Evolutionary conservation across 1,140 invertebrate genomes (phyloP).

Genomic region (Amyelois transitella): DNA sequence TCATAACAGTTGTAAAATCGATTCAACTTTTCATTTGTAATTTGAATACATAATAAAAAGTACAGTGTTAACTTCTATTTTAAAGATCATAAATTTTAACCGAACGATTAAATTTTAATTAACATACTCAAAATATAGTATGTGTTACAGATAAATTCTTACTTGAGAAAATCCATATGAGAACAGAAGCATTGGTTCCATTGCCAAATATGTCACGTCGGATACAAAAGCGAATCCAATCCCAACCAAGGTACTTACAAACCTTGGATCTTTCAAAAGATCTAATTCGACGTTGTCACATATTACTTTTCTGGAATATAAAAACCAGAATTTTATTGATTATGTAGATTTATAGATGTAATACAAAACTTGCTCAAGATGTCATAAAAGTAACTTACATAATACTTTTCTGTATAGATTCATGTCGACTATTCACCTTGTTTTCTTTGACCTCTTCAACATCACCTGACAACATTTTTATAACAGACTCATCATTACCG

Average conservation of each 20-base stretch:
- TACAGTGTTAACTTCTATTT: too few relatives aligned
- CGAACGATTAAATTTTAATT: too few relatives aligned
- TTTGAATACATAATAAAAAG: not conserved
- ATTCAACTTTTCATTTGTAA: too few relatives aligned
- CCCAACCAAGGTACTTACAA: constrained; percentile 56
- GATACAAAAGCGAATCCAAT: constrained; percentile 63
- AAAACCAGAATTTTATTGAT: constrained; percentile 1
- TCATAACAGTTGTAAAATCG: too few relatives aligned
- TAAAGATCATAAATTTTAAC: too few relatives aligned
- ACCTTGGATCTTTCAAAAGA: constrained; percentile 55
- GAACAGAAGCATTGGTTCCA: constrained; percentile 63
- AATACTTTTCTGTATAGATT: constrained; percentile 58
- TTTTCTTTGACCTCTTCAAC: constrained; percentile 28
- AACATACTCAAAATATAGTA: too few relatives aligned
- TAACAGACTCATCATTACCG: constrained; percentile 38
- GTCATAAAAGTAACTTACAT: constrained; percentile 40
- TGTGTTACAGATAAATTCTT: too few relatives aligned
- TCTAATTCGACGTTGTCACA: constrained; percentile 61
- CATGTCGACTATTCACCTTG: constrained; percentile 24
- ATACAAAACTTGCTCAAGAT: not conserved
- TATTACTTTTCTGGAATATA: constrained; percentile 48
- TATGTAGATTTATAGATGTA: not conserved
- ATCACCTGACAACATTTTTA: constrained; percentile 57
- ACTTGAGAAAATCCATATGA: constrained; percentile 61
- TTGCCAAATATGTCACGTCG: constrained; percentile 59